phyloP scores from a whole-genome alignment of 2,797 vertebrate genomes.

The Sebastes hubbsi region DNA sequence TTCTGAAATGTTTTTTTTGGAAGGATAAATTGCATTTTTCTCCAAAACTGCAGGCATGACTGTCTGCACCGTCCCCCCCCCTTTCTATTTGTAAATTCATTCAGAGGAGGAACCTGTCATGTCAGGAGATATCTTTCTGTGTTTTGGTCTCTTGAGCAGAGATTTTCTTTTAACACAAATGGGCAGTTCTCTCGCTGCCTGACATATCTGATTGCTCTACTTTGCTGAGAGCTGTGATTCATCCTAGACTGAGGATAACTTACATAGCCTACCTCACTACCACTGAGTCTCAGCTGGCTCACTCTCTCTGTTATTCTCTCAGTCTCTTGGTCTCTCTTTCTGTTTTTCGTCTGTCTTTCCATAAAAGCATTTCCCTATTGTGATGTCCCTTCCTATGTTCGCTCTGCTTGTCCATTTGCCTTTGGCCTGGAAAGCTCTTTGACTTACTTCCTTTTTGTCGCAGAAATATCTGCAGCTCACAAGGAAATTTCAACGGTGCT shows the following conservation, averaged over 20 bases:
- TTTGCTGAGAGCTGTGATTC: conserved; percentile 79
- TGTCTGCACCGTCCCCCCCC: not conserved
- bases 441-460: conserved; percentile 24
- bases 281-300: conserved; percentile 33
- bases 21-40: conserved; percentile 1
- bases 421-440: conserved; percentile 35
- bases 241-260: conserved; percentile 70
- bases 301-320: not conserved
- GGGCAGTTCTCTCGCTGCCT: conserved; percentile 68
- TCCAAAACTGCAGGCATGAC: conserved; percentile 2
- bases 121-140: conserved; percentile 50
- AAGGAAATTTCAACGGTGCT: not conserved
- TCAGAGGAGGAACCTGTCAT: conserved; percentile 44
- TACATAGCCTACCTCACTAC: conserved; percentile 57
- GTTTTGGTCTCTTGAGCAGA: conserved; percentile 58
- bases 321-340: conserved; percentile 9
- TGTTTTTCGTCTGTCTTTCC: conserved; percentile 6
- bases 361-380: conserved; percentile 37
- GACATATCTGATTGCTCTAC: conserved; percentile 77
- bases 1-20: conserved; percentile 6
- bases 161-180: conserved; percentile 74
- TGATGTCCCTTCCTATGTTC: conserved; percentile 21
- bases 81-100: conserved; percentile 42
- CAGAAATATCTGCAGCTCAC: not conserved
- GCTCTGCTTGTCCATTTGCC: conserved; percentile 18